Evolutionary conservation across 30 jellyfish, hydroid and myxozoan species (phyloP), one percentile per base, ranked within the genome.

Genomic region (Pseudorhiza aurosa): DNA sequence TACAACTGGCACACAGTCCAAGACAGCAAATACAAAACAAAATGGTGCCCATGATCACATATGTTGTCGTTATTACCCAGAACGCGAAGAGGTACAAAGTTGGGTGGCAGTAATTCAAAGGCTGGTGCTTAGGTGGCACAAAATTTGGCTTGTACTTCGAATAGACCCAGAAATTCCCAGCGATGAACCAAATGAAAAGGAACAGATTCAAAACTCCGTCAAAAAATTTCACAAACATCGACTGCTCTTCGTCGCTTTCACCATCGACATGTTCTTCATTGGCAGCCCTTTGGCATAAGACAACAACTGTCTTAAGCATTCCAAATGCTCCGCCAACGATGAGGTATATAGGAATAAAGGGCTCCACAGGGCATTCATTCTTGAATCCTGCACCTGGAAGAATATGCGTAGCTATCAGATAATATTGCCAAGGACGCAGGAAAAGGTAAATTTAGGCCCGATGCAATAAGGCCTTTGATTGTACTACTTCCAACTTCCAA

Each of bases 271-370:
- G 35, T 11, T 87, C 97, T 8, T 68, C 92, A n/a, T 45, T 49
- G 15, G 85, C 75, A 10, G 96, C 85, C 46, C 96, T 44, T 63
- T 94, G 99, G 75, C 96, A 69, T 11, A 94, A 49, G 27, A 85
- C 77, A 2, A 72, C 57, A 24, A 94, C 88, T 22, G 97, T 81
- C 67, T 94, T 94, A 33, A 94, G 57, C 88, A 94, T 94, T 27
- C 97, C 97, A 87, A 94, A 87, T 19, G 97, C 81, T 7, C 99
- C 99, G 17, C 99, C 99, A 63, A 94, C 99, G 36, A 94, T 94
- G 8, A 94, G 81, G 65, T 94, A 94, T 10, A 94, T 94, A 26
- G 99, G 99, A 33, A 94, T 94, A 56, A 94, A 94, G 1, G 99
- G 99, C 59, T 94, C 99, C 19, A 94, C 86, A 0, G 99, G 99